These are phyloP conservation scores for Herpetotheres cachinnans DNA, from an alignment of 2,113 vertebrate species.

Conservation along the genomic window DNA sequence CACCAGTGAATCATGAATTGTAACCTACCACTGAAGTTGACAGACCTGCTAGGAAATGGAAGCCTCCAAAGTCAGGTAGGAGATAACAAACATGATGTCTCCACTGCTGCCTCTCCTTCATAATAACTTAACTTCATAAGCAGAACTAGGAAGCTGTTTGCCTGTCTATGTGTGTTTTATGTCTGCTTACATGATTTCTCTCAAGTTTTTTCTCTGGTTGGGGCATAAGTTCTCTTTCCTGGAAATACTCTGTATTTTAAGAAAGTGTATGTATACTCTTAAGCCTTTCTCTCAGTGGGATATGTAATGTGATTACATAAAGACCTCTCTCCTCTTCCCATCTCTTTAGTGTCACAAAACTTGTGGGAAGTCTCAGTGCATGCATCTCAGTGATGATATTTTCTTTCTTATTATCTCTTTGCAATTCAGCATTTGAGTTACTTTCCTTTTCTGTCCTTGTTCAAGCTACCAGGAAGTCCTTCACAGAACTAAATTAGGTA, in stretches of 20 bases:
- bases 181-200: background rate
- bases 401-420: background rate
- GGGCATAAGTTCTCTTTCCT: background rate
- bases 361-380: background rate
- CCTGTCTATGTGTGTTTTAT: background rate
- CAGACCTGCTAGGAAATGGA: background rate
- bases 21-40: background rate
- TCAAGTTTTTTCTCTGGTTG: background rate
- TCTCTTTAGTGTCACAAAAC: conserved; percentile 38
- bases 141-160: background rate
- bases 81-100: background rate
- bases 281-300: background rate
- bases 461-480: background rate
- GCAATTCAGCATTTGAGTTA: background rate
- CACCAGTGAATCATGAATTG: background rate
- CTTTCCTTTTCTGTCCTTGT: background rate
- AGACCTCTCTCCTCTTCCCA: conserved; percentile 7
- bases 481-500: background rate
- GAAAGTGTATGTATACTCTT: background rate
- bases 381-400: too few relatives aligned
- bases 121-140: background rate
- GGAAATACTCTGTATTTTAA: background rate
- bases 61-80: background rate
- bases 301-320: background rate
- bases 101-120: background rate